Evolutionary conservation across 2,113 vertebrate species (phyloP), one percentile per base, ranked within the genome.

Genomic region (Gymnobelideus leadbeateri): DNA sequence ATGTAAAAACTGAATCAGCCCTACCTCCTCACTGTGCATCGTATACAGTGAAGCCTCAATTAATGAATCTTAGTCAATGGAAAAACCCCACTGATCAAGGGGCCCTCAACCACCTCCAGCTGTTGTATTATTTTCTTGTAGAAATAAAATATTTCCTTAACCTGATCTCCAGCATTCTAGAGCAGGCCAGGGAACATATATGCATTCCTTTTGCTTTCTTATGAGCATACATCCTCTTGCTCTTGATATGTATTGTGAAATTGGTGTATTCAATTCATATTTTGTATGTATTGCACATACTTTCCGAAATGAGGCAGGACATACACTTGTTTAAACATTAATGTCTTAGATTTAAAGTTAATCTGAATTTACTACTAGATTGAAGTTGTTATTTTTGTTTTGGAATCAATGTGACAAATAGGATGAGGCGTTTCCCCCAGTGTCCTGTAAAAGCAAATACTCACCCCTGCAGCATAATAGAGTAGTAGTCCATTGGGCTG

Each of bases 401-500:
- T 91, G 97, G 93, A 96, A 46, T 37, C 91, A 51, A 96, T 46
- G 61, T 92, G 92, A 95, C 23, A 95, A 94, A 94, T 6, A 52
- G 90, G 31, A 2, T n/a, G 54, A 96, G 94, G 49, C 89, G 23
- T 0, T 92, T 97, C 49, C 26, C 3, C 37, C 23, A 84, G 9
- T 31, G 52, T 84, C n/a, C n/a, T 84, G 21, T 84, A 84, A 96
- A 95, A 96, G 51, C 93, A 97, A 94, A 24, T 97, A 98, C 98
- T 98, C 97, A 99, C 99, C 98, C 99, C 99, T 91, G 99, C 98
- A 92, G 95, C 97, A 96, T 98, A 99, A 97, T 99, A 99, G 98
- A 99, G 99, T 4, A 99, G 98, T 6, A 99, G 97, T 23, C 99
- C 99, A 0, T 97, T 99, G 92, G 99, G 98, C 96, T 99, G 99